Base-by-base conservation (phyloP, 1,140 invertebrate genomes). In the Trichoplusia ni region DNA sequence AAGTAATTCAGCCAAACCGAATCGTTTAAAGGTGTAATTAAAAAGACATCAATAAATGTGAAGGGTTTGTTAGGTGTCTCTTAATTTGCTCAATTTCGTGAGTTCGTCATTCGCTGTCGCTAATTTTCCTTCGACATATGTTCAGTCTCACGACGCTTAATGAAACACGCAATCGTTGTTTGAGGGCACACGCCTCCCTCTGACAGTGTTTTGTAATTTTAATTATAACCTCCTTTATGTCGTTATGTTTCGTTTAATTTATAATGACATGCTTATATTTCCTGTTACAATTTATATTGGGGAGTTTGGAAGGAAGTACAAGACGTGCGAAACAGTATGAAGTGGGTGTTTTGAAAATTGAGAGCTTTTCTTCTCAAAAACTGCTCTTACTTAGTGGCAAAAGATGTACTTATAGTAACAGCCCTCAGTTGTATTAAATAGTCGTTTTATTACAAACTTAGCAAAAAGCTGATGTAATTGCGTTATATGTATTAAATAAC, bases 11-110 rank as follows among this genome's bases (percentile, higher is more conserved):
- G 4, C 13, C 25, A 37, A 27, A 21, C 38, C 18, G 5, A 51
- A 64, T 44, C 56, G 49, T 46, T 54, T 54, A 51, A 72, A 61
- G 23, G 8, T 38, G 44, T 62, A 64, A 73, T 72, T 75, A 70
- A 70, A 72, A 75, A 49, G 58, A 69, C 70, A 72, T 70, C 67
- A 72, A 65, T 61, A 33, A 54, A 64, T 38, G 46, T 38, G 62
- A 64, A 42, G 46, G 29, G 49, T 27, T n/a, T 64, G 40, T 63
- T 59, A 25, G 37, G 67, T 62, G 69, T 64, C 58, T 67, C 64
- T 77, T 72, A 77, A 77, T 77, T 71, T 69, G 61, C 59, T 47
- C 68, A 49, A 64, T 62, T 68, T 64, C 35, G 47, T 33, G 46
- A 53, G 60, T 67, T 66, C 53, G 66, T 69, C 71, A 68, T 62